Evolutionary conservation across 1,140 invertebrate genomes (phyloP).

Genomic region (Acromyrmex echinatior): DNA sequence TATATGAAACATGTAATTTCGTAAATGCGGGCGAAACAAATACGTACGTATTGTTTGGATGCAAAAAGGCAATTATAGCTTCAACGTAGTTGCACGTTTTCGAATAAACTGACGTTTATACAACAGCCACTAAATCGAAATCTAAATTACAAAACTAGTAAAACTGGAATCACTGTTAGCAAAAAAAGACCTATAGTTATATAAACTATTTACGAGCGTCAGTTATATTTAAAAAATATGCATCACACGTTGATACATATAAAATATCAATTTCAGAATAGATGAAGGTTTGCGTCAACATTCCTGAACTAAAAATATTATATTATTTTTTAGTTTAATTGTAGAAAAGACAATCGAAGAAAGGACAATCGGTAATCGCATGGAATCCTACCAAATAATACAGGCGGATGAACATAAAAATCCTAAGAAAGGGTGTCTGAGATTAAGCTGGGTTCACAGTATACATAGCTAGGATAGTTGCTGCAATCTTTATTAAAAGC

Average conservation of each 20-base stretch:
- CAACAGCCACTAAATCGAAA: conserved; percentile 30
- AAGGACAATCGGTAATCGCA: conserved; percentile 19
- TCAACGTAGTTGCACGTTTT: conserved; percentile 21
- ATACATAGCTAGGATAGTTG: conserved; percentile 6
- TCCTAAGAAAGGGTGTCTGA: conserved; percentile 25
- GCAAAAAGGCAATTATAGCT: conserved; percentile 55
- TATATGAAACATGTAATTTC: conserved; percentile 50
- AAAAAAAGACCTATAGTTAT: conserved; percentile 1
- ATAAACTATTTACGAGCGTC: not conserved
- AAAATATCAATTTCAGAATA: conserved; percentile 1
- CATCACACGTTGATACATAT: not conserved
- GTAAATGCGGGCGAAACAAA: conserved; percentile 37
- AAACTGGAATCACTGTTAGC: not conserved
- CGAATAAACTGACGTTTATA: conserved; percentile 46
- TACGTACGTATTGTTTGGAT: conserved; percentile 52
- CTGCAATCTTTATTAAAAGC: conserved; percentile 74
- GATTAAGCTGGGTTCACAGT: conserved; percentile 66
- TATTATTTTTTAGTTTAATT: conserved; percentile 17
- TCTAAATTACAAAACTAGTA: conserved; percentile 52
- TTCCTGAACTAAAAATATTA: not conserved
- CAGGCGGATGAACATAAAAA: conserved; percentile 59
- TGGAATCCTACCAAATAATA: conserved; percentile 36
- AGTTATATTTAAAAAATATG: conserved; percentile 20
- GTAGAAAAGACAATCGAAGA: not conserved
- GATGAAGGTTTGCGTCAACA: not conserved